These are phyloP conservation scores for Drosophila hydei DNA, from an alignment of 1,140 invertebrate genomes.

Conservation along the genomic window DNA sequence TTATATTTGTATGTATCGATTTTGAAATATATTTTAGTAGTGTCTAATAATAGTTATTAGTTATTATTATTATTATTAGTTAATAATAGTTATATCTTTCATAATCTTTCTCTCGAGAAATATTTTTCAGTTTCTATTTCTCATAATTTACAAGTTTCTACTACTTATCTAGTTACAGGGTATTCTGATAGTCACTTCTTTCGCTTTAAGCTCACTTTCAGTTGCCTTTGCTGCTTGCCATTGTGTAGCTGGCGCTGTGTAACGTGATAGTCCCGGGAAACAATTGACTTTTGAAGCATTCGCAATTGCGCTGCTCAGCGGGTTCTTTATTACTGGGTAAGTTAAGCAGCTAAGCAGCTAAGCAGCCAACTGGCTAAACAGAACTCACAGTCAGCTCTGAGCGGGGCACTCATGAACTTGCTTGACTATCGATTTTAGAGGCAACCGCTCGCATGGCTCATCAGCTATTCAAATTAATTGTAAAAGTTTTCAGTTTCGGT, in stretches of 20 bases:
- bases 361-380: slow-evolving; percentile 26
- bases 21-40: too few species aligned
- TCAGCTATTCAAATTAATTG: slow-evolving; percentile 75
- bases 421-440: slow-evolving; percentile 24
- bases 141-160: neutral
- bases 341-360: slow-evolving; percentile 12
- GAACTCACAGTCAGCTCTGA: neutral
- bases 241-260: slow-evolving; percentile 24
- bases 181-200: neutral
- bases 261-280: slow-evolving; percentile 40
- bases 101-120: too few species aligned
- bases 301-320: slow-evolving; percentile 29
- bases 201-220: neutral
- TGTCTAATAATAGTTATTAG: too few species aligned
- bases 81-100: too few species aligned
- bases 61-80: too few species aligned
- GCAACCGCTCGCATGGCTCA: slow-evolving; percentile 13
- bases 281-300: slow-evolving; percentile 47
- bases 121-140: too few species aligned
- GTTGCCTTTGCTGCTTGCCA: neutral
- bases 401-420: slow-evolving; percentile 1
- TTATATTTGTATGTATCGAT: too few species aligned
- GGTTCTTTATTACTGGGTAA: slow-evolving; percentile 7
- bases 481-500: slow-evolving; percentile 60
- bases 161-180: neutral